Conservation (phyloP, 2,113 vertebrate genomes). For the Gopherus flavomarginatus region DNA sequence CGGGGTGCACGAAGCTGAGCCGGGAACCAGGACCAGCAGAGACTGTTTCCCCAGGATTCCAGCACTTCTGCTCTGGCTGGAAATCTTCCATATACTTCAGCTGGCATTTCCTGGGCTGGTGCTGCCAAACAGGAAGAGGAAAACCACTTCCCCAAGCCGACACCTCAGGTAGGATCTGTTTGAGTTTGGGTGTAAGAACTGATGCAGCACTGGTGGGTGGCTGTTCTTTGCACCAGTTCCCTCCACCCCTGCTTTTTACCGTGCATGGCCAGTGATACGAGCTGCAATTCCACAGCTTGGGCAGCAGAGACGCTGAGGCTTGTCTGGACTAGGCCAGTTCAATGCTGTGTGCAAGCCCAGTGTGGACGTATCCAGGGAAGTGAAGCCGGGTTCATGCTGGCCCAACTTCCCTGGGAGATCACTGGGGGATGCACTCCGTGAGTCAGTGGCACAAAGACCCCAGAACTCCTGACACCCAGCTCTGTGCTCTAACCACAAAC, state of each 20-base stretch:
- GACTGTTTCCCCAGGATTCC: not conserved
- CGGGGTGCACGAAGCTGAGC: not conserved
- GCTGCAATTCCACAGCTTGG: too few species aligned
- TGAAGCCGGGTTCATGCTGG: not conserved
- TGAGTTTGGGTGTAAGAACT: not conserved
- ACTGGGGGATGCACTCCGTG: not conserved
- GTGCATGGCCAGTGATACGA: not conserved
- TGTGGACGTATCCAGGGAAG: not conserved
- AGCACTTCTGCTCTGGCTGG: not conserved
- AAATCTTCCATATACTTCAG: not conserved
- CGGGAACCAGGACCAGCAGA: not conserved
- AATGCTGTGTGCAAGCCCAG: rapidly evolving
- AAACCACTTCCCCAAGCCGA: not conserved
- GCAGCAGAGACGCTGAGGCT: rapidly evolving
- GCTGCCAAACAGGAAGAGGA: not conserved
- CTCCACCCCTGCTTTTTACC: not conserved
- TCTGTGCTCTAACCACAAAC: not conserved
- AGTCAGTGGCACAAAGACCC: not conserved
- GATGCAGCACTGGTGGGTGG: not conserved
- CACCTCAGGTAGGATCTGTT: not conserved
- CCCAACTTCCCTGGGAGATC: rapidly evolving
- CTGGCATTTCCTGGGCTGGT: not conserved
- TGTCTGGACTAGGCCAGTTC: not conserved
- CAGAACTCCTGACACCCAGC: not conserved
- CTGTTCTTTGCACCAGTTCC: not conserved